These are phyloP conservation scores for Meriones psammophilus DNA, from an alignment of 2,797 vertebrate genomes.

Conservation along the genomic window DNA sequence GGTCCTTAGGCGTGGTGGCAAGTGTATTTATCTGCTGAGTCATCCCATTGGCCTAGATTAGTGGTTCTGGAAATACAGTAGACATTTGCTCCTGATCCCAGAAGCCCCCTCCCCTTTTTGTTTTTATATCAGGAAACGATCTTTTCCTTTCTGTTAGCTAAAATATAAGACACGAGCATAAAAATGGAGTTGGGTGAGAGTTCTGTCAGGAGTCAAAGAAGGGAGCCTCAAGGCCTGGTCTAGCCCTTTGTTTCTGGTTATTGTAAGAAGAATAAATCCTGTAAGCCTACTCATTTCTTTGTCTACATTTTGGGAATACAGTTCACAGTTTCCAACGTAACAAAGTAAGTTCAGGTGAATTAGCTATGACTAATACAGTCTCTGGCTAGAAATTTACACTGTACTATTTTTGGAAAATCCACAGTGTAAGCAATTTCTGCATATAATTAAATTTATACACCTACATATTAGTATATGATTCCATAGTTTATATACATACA, in stretches of 20 bases:
- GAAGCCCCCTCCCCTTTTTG: not conserved
- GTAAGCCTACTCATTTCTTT: not conserved
- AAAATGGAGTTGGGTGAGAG: not conserved
- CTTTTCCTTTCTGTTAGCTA: not conserved
- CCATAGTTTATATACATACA: not conserved
- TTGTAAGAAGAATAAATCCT: not conserved
- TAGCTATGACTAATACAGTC: not conserved
- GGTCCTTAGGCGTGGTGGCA: not conserved
- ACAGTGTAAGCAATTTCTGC: not conserved
- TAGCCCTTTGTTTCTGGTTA: not conserved
- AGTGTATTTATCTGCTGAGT: not conserved
- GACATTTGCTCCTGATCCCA: not conserved
- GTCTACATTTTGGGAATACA: not conserved
- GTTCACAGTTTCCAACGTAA: not conserved
- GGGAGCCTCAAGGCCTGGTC: not conserved
- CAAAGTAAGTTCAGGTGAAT: not conserved
- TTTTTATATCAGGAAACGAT: slow-evolving; percentile 44
- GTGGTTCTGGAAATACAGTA: slow-evolving; percentile 55
- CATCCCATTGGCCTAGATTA: not conserved
- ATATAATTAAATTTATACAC: not conserved
- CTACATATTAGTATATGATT: not conserved
- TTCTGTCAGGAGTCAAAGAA: not conserved
- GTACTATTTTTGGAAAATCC: not conserved
- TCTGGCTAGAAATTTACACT: not conserved
- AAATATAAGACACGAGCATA: not conserved